Evolutionary conservation across 1,140 invertebrate genomes (phyloP).

Genomic region (Elymnias hypermnestra): DNA sequence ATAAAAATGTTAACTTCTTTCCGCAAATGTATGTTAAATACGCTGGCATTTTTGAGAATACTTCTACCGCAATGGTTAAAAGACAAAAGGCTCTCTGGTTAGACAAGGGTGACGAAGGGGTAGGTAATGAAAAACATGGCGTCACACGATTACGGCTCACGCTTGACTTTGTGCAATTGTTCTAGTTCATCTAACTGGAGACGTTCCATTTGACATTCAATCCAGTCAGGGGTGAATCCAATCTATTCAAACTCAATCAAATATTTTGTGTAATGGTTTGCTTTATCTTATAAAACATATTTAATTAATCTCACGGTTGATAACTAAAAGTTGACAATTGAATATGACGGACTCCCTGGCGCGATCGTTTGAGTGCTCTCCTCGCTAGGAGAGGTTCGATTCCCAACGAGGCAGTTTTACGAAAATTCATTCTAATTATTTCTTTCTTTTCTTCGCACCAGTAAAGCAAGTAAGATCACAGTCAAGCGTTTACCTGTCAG

Average conservation of each 20-base stretch:
- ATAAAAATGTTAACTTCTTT: no score
- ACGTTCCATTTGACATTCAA: constrained; percentile 11
- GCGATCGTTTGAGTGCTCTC: no score
- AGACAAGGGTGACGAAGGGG: constrained; percentile 26
- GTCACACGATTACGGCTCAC: constrained; percentile 36
- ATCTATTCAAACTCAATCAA: neutral
- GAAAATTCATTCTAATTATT: no score
- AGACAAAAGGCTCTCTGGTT: constrained; percentile 48
- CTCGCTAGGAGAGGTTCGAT: no score
- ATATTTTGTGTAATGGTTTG: neutral
- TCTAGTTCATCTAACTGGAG: constrained; percentile 30
- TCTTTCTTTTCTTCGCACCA: no score
- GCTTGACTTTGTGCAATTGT: constrained; percentile 30
- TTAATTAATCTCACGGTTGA: neutral
- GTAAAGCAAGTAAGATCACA: no score
- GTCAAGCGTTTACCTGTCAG: no score
- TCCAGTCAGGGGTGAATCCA: neutral
- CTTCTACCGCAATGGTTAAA: constrained; percentile 30
- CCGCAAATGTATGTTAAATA: no score
- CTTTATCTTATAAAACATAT: neutral
- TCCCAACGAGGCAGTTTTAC: no score
- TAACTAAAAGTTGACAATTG: no score
- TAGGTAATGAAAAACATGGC: constrained; percentile 56
- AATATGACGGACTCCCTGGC: no score
- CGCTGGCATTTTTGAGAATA: constrained; percentile 17